Percentiles rank a stretch among this genome's conserved stretches.
These are phyloP conservation scores for Lydus trimaculatus DNA, from an alignment of 2,888 invertebrate species.

Conservation along the genomic window DNA sequence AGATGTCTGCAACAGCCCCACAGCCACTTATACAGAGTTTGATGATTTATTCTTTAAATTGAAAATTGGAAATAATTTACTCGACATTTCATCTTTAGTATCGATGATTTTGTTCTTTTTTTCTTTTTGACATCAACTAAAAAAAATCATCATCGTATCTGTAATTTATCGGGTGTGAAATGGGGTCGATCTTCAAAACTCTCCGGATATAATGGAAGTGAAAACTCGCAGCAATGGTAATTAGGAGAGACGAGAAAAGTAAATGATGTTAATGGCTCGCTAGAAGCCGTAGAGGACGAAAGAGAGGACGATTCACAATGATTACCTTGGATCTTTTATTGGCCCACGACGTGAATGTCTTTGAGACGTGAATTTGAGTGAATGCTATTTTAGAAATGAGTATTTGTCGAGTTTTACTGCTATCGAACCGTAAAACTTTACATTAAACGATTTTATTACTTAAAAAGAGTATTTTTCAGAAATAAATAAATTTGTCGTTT, in stretches of 20 bases:
- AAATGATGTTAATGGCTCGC: slow-evolving; percentile 38
- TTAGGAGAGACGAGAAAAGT: slow-evolving; percentile 37
- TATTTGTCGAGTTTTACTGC: slow-evolving; percentile 35
- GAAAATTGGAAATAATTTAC: neutral
- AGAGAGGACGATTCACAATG: slow-evolving; percentile 29
- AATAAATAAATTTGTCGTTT: neutral
- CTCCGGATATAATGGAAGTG: slow-evolving; percentile 25
- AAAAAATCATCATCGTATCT: slow-evolving; percentile 8
- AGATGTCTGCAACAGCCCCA: slow-evolving; percentile 31
- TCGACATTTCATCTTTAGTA: neutral
- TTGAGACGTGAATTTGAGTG: slow-evolving; percentile 37
- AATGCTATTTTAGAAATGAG: slow-evolving; percentile 32
- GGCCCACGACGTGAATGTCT: slow-evolving; percentile 29
- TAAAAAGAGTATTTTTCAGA: neutral
- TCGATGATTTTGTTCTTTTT: neutral
- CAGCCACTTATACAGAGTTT: neutral
- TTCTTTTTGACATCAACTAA: neutral
- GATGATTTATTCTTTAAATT: neutral
- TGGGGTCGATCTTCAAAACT: slow-evolving; percentile 13
- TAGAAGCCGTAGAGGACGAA: slow-evolving; percentile 15
- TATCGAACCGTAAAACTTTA: slow-evolving; percentile 11
- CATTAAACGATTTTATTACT: slow-evolving; percentile 17
- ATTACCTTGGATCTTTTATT: slow-evolving; percentile 35
- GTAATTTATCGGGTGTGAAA: slow-evolving; percentile 3
- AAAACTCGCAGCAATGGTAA: slow-evolving; percentile 33